These are phyloP conservation scores for Xenopus laevis DNA, from an alignment of 2,113 vertebrate species.

Conservation along the genomic window DNA sequence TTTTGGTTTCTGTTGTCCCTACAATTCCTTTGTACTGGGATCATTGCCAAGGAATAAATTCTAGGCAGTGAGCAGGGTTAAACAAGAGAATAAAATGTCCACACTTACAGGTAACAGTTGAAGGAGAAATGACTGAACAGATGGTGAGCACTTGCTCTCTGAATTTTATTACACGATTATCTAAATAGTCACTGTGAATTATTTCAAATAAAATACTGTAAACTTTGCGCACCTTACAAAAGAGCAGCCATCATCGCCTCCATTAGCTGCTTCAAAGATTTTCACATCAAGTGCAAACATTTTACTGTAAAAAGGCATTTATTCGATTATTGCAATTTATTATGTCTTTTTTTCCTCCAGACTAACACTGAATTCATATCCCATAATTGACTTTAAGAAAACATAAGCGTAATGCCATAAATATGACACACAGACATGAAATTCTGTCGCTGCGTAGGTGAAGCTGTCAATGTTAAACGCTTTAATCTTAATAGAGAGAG, in stretches of 20 bases:
- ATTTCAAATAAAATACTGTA: slow-evolving; percentile 35
- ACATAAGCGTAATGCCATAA: slow-evolving; percentile 38
- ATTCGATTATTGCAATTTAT: slow-evolving; percentile 41
- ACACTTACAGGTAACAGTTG: neutral
- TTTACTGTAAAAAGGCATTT: slow-evolving; percentile 31
- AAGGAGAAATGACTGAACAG: neutral
- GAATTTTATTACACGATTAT: slow-evolving; percentile 30
- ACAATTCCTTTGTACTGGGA: too few species aligned
- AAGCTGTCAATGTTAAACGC: slow-evolving; percentile 37
- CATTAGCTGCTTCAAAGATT: slow-evolving; percentile 31
- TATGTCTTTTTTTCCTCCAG: slow-evolving; percentile 19
- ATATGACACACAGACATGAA: slow-evolving; percentile 41
- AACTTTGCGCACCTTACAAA: slow-evolving; percentile 24
- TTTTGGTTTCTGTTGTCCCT: too few species aligned
- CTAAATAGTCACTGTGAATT: slow-evolving; percentile 32
- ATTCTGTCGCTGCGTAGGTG: slow-evolving; percentile 36
- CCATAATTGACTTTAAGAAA: slow-evolving; percentile 44
- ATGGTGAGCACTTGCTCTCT: neutral
- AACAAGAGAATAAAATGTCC: neutral
- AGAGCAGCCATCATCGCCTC: slow-evolving; percentile 34
- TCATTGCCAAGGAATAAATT: too few species aligned
- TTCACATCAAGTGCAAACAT: slow-evolving; percentile 32
- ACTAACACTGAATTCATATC: slow-evolving; percentile 35
- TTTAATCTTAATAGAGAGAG: slow-evolving; percentile 44
- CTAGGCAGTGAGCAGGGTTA: neutral